These are phyloP conservation scores for Enteromius anoplus DNA, from an alignment of 2,797 vertebrate species.

Conservation along the genomic window DNA sequence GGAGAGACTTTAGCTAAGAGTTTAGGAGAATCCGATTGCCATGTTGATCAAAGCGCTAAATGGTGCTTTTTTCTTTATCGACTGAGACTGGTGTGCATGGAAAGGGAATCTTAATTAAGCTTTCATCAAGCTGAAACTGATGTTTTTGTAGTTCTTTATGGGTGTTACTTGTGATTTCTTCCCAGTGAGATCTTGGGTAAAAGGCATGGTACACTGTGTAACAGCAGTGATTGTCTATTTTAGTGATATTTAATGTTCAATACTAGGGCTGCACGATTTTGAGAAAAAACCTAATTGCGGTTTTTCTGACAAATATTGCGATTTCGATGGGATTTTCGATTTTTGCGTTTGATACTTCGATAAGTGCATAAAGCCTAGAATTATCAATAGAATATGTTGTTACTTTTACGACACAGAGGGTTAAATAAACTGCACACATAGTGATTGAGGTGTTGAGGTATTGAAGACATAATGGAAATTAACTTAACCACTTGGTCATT, in stretches of 20 bases:
- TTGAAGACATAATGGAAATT: no score
- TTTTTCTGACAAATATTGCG: no score
- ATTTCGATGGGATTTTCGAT: no score
- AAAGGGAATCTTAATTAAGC: neutral
- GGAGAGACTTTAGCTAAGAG: neutral
- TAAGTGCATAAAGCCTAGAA: no score
- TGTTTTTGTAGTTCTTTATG: neutral
- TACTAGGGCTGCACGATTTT: neutral
- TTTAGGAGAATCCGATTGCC: neutral
- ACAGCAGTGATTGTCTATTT: slow-evolving; percentile 1
- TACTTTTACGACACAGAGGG: no score
- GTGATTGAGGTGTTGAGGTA: no score
- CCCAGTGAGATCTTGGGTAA: neutral
- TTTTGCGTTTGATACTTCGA: no score
- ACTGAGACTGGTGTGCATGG: neutral
- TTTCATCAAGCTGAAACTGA: neutral
- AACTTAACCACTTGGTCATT: no score
- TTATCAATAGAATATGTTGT: no score
- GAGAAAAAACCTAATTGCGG: no score
- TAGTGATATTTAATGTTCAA: neutral
- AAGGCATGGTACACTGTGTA: neutral
- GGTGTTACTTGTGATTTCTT: neutral
- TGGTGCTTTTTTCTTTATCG: neutral
- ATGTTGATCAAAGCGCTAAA: neutral
- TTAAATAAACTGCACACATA: no score